Base-by-base conservation (phyloP, 2,888 invertebrate genomes). In the Synergus gifuensis region DNA sequence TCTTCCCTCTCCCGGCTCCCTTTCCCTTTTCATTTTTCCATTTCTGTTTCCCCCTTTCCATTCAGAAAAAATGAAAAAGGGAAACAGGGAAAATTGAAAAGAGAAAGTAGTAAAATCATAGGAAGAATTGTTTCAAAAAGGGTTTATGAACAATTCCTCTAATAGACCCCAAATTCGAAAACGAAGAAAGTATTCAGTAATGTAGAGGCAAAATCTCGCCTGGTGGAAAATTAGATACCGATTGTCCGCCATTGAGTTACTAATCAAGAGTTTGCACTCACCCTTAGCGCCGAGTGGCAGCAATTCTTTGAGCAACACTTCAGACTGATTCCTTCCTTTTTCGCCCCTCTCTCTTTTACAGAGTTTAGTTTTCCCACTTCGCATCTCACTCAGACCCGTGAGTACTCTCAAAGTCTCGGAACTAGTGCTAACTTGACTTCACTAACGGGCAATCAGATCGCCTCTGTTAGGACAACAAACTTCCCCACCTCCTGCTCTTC, bases 361-460 rank as follows among this genome's bases (percentile, higher is more conserved):
- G 76, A 28, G 66, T 76, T 77, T 62, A 77, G 76, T 76, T 84
- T 81, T 81, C 79, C 78, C 36, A 73, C 67, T 69, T 14, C 80
- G 58, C 46, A 62, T 80, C 60, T 78, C 69, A 79, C 63, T 49
- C 46, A 60, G 64, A 76, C 83, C 84, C 83, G 79, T 83, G 85
- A 85, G 83, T 86, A 87, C 83, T 85, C 83, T 83, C 83, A 83
- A 85, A 87, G 83, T 88, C 84, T 89, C 86, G 82, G 86, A 88
- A 89, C 86, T 87, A 87, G 86, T 85, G 87, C 87, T 89, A 90
- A 90, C 87, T 90, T 86, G 85, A 85, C 87, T 88, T 84, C 86
- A 79, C 88, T 90, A 90, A 90, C 91, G 88, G 89, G 89, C 91
- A 91, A 91, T 91, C 91, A 90, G 91, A 91, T 91, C 89, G 88